Percentiles rank a stretch among this genome's conserved stretches.
Evolutionary conservation across 2,797 vertebrate species (phyloP).

Genomic region (Phoxinus dragarum): DNA sequence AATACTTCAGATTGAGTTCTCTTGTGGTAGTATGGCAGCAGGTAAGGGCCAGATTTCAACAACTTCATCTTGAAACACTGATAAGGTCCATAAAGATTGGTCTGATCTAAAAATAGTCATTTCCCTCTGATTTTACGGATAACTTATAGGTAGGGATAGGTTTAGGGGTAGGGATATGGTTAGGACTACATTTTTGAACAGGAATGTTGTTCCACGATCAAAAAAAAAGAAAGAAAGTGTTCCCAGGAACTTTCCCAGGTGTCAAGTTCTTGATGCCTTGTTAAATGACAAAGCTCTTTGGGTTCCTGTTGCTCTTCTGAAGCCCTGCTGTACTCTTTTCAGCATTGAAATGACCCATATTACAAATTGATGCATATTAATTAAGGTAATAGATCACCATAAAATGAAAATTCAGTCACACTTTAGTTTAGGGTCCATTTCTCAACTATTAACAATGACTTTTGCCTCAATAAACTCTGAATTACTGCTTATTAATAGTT

Average conservation of each 20-base stretch:
- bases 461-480: too few species aligned
- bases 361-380: constrained; percentile 10
- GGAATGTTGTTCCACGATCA: neutral
- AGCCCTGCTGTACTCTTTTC: neutral
- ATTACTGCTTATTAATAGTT: too few species aligned
- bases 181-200: neutral
- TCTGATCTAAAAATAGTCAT: constrained; percentile 3
- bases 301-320: neutral
- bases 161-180: too few species aligned
- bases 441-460: too few species aligned
- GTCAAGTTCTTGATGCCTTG: neutral
- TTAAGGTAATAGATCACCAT: neutral
- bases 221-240: neutral
- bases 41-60: constrained; percentile 59
- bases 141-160: neutral
- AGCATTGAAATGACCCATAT: neutral
- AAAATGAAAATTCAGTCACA: neutral
- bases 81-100: neutral
- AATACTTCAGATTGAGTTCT: constrained; percentile 36
- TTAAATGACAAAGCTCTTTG: constrained; percentile 20
- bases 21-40: constrained; percentile 70
- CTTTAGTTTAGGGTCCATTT: too few species aligned
- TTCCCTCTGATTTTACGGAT: neutral
- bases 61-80: neutral
- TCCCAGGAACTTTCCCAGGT: neutral